Evolutionary conservation across 1,140 invertebrate species (phyloP).

Genomic region (Bombus superbus): DNA sequence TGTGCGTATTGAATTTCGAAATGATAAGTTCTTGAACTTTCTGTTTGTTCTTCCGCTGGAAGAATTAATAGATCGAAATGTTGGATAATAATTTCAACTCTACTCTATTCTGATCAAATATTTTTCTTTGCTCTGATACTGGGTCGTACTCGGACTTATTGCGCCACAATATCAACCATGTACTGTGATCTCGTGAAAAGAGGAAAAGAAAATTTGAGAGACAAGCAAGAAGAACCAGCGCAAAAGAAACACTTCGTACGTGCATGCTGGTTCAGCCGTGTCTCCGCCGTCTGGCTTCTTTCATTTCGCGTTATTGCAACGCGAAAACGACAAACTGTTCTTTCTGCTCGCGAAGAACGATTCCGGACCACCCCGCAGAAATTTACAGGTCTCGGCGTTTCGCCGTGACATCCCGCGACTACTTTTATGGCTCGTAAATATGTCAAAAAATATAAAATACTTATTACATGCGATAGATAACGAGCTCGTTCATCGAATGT

Average conservation of each 20-base stretch:
- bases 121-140: background rate
- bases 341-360: background rate
- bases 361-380: background rate
- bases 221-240: background rate
- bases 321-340: conserved; percentile 22
- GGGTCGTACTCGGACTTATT: no score
- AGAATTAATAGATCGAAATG: no score
- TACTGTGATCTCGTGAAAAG: background rate
- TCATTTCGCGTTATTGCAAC: conserved; percentile 47
- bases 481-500: background rate
- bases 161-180: background rate
- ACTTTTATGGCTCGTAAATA: conserved; percentile 50
- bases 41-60: no score
- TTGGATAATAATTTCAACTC: no score
- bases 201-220: background rate
- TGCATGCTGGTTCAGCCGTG: background rate
- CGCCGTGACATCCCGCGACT: conserved; percentile 12
- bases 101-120: background rate
- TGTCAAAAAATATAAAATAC: conserved; percentile 28
- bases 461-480: conserved; percentile 7
- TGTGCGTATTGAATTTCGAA: no score
- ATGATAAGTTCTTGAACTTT: no score
- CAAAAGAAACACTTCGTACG: background rate
- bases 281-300: conserved; percentile 24
- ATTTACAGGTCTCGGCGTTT: conserved; percentile 47